A percentile compares a stretch with the other conserved stretches of the same genome.
phyloP scores from a whole-genome alignment of 2,797 vertebrate genomes.

The Coreius guichenoti region DNA sequence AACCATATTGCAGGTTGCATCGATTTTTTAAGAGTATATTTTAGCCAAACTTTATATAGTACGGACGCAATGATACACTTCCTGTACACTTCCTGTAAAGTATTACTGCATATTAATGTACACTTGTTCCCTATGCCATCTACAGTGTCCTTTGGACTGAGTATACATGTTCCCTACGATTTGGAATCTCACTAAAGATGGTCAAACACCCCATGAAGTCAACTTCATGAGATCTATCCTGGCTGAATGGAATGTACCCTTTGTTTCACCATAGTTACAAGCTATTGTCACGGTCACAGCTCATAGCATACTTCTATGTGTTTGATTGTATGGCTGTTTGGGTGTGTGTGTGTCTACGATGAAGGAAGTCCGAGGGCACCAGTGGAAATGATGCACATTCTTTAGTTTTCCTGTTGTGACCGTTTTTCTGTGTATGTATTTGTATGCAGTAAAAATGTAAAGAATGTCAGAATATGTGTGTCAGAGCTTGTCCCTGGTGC shows the following conservation, averaged over 20 bases:
- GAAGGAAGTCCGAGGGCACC: conserved; percentile 32
- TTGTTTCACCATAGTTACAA: neutral
- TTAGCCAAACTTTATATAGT: neutral
- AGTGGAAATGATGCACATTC: conserved; percentile 48
- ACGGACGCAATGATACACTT: neutral
- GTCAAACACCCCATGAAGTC: neutral
- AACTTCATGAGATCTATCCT: neutral
- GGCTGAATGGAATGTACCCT: neutral
- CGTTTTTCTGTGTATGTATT: neutral
- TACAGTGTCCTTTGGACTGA: neutral
- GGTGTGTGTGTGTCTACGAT: conserved; percentile 4
- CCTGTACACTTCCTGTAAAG: neutral
- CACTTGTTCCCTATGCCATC: neutral
- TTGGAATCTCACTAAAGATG: neutral
- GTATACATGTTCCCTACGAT: neutral
- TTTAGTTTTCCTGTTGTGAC: conserved; percentile 47
- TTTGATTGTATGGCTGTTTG: neutral
- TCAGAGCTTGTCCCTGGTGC: neutral
- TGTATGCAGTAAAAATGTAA: neutral
- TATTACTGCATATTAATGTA: neutral
- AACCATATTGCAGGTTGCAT: neutral
- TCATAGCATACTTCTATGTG: neutral
- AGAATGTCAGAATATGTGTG: neutral
- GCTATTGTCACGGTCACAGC: neutral
- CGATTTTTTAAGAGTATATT: neutral